phyloP scores from a whole-genome alignment of 1,140 invertebrate genomes.

The Adoxophyes honmai region DNA sequence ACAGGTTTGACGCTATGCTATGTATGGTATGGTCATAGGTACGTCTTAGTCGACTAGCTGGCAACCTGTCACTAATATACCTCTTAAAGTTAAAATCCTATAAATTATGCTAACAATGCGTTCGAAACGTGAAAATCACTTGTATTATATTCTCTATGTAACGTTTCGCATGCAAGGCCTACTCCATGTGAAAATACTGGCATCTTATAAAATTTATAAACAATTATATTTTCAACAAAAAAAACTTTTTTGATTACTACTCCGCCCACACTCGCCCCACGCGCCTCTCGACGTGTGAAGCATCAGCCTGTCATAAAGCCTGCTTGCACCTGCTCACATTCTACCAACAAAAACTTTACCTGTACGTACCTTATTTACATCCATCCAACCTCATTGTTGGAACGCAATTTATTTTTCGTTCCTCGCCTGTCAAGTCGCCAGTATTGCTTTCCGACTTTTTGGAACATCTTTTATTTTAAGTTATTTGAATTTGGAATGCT shows the following conservation, averaged over 20 bases:
- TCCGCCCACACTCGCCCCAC: constrained; percentile 14
- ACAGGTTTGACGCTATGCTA: no score
- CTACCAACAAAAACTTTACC: constrained; percentile 23
- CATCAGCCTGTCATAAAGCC: constrained; percentile 31
- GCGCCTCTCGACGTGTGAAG: constrained; percentile 23
- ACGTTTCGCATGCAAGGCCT: no score
- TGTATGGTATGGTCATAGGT: no score
- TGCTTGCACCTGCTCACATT: constrained; percentile 49
- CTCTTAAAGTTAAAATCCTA: no score
- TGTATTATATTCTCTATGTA: no score
- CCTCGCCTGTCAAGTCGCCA: constrained; percentile 36
- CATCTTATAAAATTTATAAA: no score
- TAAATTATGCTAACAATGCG: no score
- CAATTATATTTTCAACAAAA: no score
- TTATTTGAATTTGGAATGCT: neutral
- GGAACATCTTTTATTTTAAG: neutral
- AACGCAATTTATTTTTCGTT: constrained; percentile 25
- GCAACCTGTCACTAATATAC: no score
- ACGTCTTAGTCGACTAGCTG: no score
- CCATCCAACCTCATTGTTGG: constrained; percentile 23
- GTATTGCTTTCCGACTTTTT: constrained; percentile 8
- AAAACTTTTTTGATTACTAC: neutral
- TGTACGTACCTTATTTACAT: constrained; percentile 39
- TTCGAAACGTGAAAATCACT: no score
- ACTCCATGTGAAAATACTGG: no score